Evolutionary conservation across 2,113 vertebrate genomes (phyloP), one percentile per base, ranked within the genome.

Genomic region (Oceanodroma tethys): DNA sequence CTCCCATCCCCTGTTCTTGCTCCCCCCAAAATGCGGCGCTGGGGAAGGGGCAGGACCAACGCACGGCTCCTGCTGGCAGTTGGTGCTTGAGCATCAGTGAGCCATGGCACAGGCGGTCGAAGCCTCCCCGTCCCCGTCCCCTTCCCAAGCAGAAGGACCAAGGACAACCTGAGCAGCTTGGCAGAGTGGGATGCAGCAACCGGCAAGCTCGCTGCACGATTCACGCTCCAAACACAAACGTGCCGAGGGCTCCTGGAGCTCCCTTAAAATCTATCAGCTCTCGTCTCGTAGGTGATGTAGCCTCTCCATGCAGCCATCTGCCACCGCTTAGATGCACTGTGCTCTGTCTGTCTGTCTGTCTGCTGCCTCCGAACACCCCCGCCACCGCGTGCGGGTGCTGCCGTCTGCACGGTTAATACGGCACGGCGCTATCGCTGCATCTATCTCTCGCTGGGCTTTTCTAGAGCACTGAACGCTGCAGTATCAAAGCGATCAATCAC

Each of bases 51-150:
- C 8, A 10, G 55, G 78, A 47, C 5, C 1, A 9, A 20, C 1
- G 2, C 23, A 6, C 0, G 0, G 72, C n/a, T 78, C 47, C 56
- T 48, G 62, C 34, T 43, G 34, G 66, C 40, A 62, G 34, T 4
- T 6, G 53, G 12, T 8, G n/a, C 34, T 60, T 52, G 65, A 36
- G 55, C 48, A 55, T 2, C 50, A 3, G 10, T 3, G 4, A 75
- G 16, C 1, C 1, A 1, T 4, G 38, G 68, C 48, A 50, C 18
- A 13, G 21, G 63, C 0, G 2, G 27, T 2, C 30, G 52, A 6
- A 70, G 22, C 7, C 9, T 40, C 16, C 45, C 58, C 5, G 11
- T 68, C 16, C 16, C 48, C 48, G 12, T 59, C 17, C 30, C 42
- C 34, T 62, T 84, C 66, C 45, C 11, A 3, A 73, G 73, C 40